A percentile compares a stretch with the other conserved stretches of the same genome.
Evolutionary conservation across 2,797 vertebrate genomes (phyloP).

Genomic region (Avahi laniger): DNA sequence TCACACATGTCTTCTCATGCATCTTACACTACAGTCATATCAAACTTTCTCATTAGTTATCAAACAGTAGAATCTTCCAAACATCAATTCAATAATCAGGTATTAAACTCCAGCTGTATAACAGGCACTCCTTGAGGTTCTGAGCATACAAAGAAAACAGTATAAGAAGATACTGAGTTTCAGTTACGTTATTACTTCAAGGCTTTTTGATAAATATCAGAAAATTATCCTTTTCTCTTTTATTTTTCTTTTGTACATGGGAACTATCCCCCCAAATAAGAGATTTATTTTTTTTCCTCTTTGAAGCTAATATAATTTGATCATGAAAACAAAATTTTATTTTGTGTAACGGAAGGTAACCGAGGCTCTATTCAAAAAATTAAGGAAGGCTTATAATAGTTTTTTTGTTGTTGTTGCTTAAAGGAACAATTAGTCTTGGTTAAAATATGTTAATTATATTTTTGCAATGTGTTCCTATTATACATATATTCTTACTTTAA

Average conservation of each 20-base stretch:
- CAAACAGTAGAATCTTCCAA: neutral
- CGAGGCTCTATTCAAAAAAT: neutral
- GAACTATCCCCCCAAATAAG: neutral
- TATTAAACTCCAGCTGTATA: neutral
- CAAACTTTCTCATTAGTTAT: neutral
- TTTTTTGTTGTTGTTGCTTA: neutral
- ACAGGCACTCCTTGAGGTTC: neutral
- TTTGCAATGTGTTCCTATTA: neutral
- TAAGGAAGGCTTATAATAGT: neutral
- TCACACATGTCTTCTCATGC: neutral
- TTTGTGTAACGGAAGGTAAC: neutral
- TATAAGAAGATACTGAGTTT: neutral
- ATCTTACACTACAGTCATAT: neutral
- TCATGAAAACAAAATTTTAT: neutral
- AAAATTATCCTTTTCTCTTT: neutral
- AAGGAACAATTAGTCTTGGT: neutral
- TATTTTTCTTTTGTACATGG: neutral
- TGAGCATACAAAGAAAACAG: neutral
- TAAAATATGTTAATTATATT: neutral
- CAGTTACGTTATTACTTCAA: neutral
- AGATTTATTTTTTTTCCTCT: neutral
- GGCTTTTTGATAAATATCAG: neutral
- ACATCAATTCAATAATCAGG: neutral
- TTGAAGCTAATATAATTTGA: neutral
- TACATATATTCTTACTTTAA: neutral